Evolutionary conservation across 1,140 invertebrate species (phyloP).

Genomic region (Scaptomyza pallida): DNA sequence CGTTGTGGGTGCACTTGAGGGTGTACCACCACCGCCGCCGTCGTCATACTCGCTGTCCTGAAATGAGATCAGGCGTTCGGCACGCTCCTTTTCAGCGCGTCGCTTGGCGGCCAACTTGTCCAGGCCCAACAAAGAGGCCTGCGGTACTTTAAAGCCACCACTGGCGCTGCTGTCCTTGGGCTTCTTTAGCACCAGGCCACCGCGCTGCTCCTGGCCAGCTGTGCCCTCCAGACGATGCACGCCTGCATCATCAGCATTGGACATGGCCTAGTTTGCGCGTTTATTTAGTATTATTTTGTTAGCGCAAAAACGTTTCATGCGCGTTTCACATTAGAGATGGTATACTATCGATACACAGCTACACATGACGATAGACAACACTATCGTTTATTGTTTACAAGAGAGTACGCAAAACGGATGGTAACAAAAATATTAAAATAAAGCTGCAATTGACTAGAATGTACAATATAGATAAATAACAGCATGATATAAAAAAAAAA

Average conservation of each 20-base stretch:
- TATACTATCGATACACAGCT: conserved; percentile 13
- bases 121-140: conserved; percentile 92
- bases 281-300: conserved; percentile 42
- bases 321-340: conserved; percentile 52
- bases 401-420: too few species aligned
- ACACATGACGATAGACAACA: neutral
- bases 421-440: conserved; percentile 1
- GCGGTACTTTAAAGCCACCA: conserved; percentile 91
- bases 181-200: conserved; percentile 94
- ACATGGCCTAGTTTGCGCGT: conserved; percentile 41
- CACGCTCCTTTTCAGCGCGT: conserved; percentile 87
- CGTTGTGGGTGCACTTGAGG: conserved; percentile 42
- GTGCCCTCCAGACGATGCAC: conserved; percentile 93
- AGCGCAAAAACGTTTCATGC: conserved; percentile 45
- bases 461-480: too few species aligned
- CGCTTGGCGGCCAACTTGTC: conserved; percentile 93
- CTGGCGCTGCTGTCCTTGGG: conserved; percentile 85
- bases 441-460: too few species aligned
- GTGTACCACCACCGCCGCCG: conserved; percentile 67
- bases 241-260: conserved; percentile 74
- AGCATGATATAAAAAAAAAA: too few species aligned
- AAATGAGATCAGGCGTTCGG: conserved; percentile 87
- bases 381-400: too few species aligned
- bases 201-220: conserved; percentile 85
- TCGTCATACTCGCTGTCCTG: conserved; percentile 87